phyloP scores from a whole-genome alignment of 2,888 invertebrate genomes.

The Chymomyza amoena region DNA sequence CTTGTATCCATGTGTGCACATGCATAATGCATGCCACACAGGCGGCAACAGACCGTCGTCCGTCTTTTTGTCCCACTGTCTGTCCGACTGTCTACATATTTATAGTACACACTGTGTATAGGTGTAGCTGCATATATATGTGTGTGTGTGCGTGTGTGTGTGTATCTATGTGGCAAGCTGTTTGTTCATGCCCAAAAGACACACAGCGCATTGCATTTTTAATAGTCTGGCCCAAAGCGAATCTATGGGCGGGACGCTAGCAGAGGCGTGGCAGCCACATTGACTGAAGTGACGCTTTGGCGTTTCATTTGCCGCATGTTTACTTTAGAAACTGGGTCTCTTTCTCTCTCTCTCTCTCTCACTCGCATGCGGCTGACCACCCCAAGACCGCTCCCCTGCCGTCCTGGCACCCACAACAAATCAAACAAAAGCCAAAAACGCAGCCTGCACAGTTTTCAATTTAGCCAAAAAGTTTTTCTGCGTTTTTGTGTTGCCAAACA shows the following conservation, averaged over 20 bases:
- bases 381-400: background rate
- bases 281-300: constrained; percentile 53
- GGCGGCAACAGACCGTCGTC: constrained; percentile 35
- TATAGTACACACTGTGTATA: background rate
- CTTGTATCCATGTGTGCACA: constrained; percentile 18
- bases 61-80: constrained; percentile 27
- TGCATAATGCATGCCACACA: constrained; percentile 58
- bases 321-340: constrained; percentile 67
- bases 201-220: constrained; percentile 59
- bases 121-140: background rate
- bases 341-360: background rate
- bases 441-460: constrained; percentile 5
- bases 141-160: background rate
- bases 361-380: background rate
- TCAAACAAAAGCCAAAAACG: background rate
- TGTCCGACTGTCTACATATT: background rate
- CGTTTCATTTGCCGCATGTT: constrained; percentile 68
- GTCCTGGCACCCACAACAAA: constrained; percentile 1
- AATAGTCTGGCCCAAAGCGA: constrained; percentile 53
- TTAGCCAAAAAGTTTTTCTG: constrained; percentile 22
- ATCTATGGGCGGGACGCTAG: constrained; percentile 4
- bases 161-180: background rate
- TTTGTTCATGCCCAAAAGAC: constrained; percentile 15
- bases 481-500: constrained; percentile 11
- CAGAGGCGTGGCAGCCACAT: constrained; percentile 1